Conservation (phyloP, 2,113 vertebrate genomes). For the Martes martes region DNA sequence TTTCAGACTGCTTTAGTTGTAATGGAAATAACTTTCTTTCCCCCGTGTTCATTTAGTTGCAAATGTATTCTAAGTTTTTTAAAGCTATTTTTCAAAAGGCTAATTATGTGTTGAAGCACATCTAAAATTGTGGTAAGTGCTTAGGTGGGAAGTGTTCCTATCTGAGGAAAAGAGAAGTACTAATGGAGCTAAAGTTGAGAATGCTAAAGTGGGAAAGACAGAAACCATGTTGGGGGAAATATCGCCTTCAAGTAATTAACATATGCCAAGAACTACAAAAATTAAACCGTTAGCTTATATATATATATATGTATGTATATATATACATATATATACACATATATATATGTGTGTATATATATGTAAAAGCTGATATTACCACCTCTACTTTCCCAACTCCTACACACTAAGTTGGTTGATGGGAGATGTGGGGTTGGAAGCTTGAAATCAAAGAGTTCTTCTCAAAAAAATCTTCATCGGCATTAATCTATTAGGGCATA, state of each 20-base stretch:
- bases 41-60: not conserved
- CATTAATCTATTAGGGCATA: not conserved
- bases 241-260: not conserved
- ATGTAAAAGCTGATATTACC: not conserved
- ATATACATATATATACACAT: not conserved
- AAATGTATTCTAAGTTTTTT: slow-evolving; percentile 11
- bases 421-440: not conserved
- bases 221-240: not conserved
- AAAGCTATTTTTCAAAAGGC: not conserved
- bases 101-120: slow-evolving; percentile 2
- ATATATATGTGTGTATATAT: not conserved
- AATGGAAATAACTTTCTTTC: not conserved
- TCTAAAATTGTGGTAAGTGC: not conserved
- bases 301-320: not conserved
- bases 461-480: not conserved
- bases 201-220: not conserved
- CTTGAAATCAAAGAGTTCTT: not conserved
- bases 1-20: not conserved
- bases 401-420: not conserved
- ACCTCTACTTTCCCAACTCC: not conserved
- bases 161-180: not conserved
- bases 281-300: not conserved
- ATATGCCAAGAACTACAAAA: not conserved
- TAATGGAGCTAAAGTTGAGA: not conserved
- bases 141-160: not conserved